A percentile compares a stretch with the other conserved stretches of the same genome.
Conservation (phyloP, 2,888 invertebrate genomes). For the Apotomis betuletana region DNA sequence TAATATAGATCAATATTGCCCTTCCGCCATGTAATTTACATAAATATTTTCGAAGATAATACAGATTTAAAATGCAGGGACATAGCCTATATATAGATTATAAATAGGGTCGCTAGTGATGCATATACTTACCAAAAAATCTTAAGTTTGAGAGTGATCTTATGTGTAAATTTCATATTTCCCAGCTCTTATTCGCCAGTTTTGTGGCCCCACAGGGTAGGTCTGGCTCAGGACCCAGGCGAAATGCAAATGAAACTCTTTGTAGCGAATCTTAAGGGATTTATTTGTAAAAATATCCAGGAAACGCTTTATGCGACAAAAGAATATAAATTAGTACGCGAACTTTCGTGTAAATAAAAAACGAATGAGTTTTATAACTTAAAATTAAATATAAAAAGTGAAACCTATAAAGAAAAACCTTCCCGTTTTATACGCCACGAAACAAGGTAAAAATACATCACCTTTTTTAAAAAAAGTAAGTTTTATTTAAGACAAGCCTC, state of each 20-base stretch:
- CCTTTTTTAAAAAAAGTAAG: conserved; percentile 13
- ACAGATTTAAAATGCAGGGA: too few species aligned
- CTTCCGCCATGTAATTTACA: too few species aligned
- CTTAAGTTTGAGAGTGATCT: too few species aligned
- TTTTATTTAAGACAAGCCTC: conserved; percentile 9
- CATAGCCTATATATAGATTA: too few species aligned
- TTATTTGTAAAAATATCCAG: conserved; percentile 73
- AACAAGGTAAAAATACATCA: neutral
- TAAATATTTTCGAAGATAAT: too few species aligned
- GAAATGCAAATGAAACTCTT: conserved; percentile 79
- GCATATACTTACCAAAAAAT: too few species aligned
- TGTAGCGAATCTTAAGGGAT: conserved; percentile 79
- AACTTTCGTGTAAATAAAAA: conserved; percentile 57
- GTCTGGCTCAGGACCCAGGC: conserved; percentile 62
- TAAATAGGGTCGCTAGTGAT: too few species aligned
- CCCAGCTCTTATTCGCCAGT: neutral
- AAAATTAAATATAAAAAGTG: neutral
- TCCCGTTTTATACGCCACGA: neutral
- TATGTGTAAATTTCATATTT: neutral
- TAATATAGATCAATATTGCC: too few species aligned
- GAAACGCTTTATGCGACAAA: conserved; percentile 62
- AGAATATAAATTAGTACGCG: conserved; percentile 68
- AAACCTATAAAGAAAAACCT: neutral
- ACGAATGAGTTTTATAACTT: neutral
- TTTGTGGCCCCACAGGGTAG: conserved; percentile 52